Conservation (phyloP, 2,888 invertebrate genomes). For the Tetramorium bicarinatum region DNA sequence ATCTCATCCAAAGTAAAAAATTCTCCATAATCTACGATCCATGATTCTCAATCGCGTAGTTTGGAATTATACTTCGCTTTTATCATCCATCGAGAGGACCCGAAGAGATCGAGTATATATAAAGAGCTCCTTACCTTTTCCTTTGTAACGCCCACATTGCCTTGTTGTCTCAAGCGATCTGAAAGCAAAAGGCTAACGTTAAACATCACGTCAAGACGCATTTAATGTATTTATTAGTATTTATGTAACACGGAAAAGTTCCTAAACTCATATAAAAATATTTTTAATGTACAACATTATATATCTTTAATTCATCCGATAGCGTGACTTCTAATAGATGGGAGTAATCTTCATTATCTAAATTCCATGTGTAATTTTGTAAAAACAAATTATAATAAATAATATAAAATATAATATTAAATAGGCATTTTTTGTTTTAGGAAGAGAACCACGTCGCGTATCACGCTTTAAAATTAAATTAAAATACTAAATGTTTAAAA, state of each 20-base stretch:
- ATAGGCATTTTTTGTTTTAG: not conserved
- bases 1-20: slow-evolving; percentile 1
- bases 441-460: not conserved
- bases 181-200: not conserved
- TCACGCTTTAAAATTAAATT: not conserved
- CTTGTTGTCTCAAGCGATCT: not conserved
- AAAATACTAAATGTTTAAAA: slow-evolving; percentile 9
- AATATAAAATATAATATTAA: not conserved
- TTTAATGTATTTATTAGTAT: slow-evolving; percentile 8
- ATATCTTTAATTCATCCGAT: not conserved
- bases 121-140: not conserved
- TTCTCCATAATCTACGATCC: not conserved
- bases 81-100: not conserved
- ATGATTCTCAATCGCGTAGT: not conserved
- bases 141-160: slow-evolving; percentile 19
- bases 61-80: not conserved
- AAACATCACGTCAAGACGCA: slow-evolving; percentile 1
- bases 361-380: not conserved
- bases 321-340: not conserved
- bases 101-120: not conserved
- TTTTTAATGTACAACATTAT: not conserved
- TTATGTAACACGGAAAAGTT: not conserved
- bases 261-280: not conserved
- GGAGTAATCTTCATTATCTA: not conserved
- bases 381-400: not conserved